Evolutionary conservation across 1,140 invertebrate genomes (phyloP), one percentile per base, ranked within the genome.

Genomic region (Augochlora pura): DNA sequence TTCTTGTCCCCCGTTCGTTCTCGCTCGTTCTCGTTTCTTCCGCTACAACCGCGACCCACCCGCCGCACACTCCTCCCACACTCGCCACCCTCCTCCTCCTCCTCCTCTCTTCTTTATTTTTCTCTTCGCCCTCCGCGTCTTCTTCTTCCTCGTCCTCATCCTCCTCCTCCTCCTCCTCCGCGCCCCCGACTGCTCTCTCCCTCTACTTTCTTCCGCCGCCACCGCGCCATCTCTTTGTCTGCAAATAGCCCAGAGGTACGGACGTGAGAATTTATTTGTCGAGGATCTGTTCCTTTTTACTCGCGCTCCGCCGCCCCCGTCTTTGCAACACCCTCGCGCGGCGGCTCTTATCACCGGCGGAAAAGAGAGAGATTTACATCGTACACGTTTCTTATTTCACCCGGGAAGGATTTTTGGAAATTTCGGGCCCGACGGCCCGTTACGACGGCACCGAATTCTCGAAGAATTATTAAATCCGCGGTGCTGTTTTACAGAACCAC

Each of bases 151-250:
- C 27, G 1, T 16, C 49, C n/a, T 49, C 49, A 8, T 8, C 18
- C 63, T 68, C n/a, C 46, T 60, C 77, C 72, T 57, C 21, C 21
- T 8, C 32, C 67, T 83, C 64, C 66, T 77, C 80, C 66, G 67
- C 80, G 63, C 65, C 81, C 83, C 86, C 88, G 81, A 80, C 72
- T 83, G 78, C 82, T 84, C 57, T 84, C 57, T 57, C 64, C 54
- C 76, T 80, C 80, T 84, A 77, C 64, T 80, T 63, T 63, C 60
- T 80, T 69, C 72, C 69, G 76, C 84, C 78, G 79, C 82, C 86
- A 79, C 85, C 87, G 71, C 84, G 86, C 82, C 82, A 81, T 81
- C 84, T 87, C 83, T 88, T 90, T 86, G 84, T 90, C 89, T 91
- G 88, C 23, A 86, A 90, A 84, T 59, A 87, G 80, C 68, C 70